These are phyloP conservation scores for Drosophila macrothrix DNA, from an alignment of 2,888 invertebrate genomes.

Conservation along the genomic window DNA sequence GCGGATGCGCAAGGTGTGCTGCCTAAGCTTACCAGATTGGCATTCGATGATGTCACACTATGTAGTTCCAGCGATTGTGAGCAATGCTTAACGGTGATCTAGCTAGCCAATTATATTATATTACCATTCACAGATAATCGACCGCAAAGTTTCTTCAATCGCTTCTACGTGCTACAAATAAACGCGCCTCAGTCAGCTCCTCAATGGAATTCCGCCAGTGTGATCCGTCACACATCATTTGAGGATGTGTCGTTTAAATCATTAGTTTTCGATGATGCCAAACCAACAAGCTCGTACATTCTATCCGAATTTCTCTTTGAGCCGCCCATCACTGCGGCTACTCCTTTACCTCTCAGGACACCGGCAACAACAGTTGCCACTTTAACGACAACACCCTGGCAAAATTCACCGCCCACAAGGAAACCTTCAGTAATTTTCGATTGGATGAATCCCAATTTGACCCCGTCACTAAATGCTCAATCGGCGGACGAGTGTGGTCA, in stretches of 20 bases:
- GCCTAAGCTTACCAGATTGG: slow-evolving; percentile 58
- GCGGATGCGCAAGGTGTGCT: slow-evolving; percentile 38
- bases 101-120: background rate
- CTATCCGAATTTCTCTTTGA: slow-evolving; percentile 4
- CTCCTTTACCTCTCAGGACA: background rate
- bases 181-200: background rate
- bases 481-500: slow-evolving; percentile 56
- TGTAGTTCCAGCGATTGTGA: slow-evolving; percentile 62
- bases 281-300: background rate
- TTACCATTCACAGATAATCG: slow-evolving; percentile 38
- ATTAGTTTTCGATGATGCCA: slow-evolving; percentile 20
- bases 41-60: slow-evolving; percentile 43
- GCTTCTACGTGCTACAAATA: slow-evolving; percentile 44
- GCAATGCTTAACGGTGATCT: slow-evolving; percentile 19
- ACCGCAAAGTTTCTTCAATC: slow-evolving; percentile 50
- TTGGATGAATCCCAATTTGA: background rate
- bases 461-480: background rate
- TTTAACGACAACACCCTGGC: background rate
- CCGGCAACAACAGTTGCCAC: background rate
- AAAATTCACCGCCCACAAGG: background rate
- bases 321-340: background rate
- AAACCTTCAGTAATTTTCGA: background rate
- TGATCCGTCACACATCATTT: background rate
- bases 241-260: slow-evolving; percentile 32
- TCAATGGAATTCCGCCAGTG: background rate